Evolutionary conservation across 1,140 invertebrate species (phyloP).

Genomic region (Drosophila chauvacae): DNA sequence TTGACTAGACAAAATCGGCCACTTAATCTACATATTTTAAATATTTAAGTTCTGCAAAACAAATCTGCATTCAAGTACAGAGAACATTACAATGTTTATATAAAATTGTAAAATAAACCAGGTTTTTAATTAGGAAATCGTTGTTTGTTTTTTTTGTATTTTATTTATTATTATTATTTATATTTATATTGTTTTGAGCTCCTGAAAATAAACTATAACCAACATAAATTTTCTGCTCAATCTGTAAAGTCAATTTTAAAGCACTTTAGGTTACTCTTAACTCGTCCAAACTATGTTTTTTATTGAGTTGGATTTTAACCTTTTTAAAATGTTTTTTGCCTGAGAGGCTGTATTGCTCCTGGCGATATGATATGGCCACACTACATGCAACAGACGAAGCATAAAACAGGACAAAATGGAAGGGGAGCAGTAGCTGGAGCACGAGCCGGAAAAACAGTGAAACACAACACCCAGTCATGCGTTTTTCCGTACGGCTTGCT

Average conservation of each 20-base stretch:
- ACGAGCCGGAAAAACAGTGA: constrained; percentile 11
- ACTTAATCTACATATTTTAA: too few relatives aligned
- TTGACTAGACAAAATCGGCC: too few relatives aligned
- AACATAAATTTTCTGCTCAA: neutral
- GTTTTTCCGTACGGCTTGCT: constrained; percentile 53
- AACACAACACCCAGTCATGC: constrained; percentile 60
- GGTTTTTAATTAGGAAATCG: too few relatives aligned
- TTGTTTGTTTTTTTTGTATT: too few relatives aligned
- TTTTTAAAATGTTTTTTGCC: constrained; percentile 24
- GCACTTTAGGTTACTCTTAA: too few relatives aligned
- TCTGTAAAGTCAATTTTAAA: neutral
- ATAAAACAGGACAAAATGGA: constrained; percentile 3
- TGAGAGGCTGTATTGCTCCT: constrained; percentile 41
- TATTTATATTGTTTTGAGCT: neutral
- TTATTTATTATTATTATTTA: too few relatives aligned
- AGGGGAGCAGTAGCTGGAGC: neutral
- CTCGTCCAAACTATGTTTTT: neutral
- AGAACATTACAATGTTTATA: too few relatives aligned
- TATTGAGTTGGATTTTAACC: neutral
- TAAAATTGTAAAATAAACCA: too few relatives aligned
- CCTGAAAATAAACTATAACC: neutral
- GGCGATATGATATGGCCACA: constrained; percentile 67
- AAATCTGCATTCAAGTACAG: too few relatives aligned
- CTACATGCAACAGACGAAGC: constrained; percentile 40
- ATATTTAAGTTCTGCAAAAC: too few relatives aligned